These are phyloP conservation scores for Scarus forsteni DNA, from an alignment of 2,797 vertebrate genomes.

Conservation along the genomic window DNA sequence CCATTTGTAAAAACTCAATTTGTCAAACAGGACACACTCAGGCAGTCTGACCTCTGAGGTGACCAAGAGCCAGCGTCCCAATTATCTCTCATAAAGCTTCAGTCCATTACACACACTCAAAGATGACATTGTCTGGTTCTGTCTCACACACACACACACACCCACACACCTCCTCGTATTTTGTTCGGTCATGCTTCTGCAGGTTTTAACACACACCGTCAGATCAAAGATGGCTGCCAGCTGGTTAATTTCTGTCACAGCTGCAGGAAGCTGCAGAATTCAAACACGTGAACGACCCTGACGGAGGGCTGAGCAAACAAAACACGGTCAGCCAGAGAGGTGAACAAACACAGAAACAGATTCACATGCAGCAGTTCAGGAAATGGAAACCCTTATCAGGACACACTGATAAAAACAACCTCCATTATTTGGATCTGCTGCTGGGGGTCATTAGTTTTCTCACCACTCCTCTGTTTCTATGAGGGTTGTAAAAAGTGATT, in stretches of 20 bases:
- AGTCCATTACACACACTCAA: constrained; percentile 17
- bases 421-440: neutral
- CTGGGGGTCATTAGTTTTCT: too few relatives aligned
- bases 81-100: constrained; percentile 14
- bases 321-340: constrained; percentile 16
- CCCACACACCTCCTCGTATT: constrained; percentile 13
- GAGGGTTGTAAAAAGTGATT: too few relatives aligned
- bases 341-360: neutral
- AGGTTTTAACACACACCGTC: constrained; percentile 56
- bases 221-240: constrained; percentile 60
- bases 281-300: constrained; percentile 5
- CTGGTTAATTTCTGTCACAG: constrained; percentile 49
- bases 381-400: neutral
- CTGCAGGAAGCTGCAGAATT: constrained; percentile 35
- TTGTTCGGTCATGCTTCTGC: constrained; percentile 51
- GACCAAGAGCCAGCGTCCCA: constrained; percentile 19
- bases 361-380: neutral
- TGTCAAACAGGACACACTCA: too few relatives aligned
- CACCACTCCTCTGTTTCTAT: too few relatives aligned
- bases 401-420: too few relatives aligned
- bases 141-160: neutral
- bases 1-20: too few relatives aligned
- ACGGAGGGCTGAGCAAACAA: constrained; percentile 25
- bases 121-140: neutral
- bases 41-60: neutral